Conservation (phyloP, 1,140 invertebrate species). For the Trichonephila clavata region DNA sequence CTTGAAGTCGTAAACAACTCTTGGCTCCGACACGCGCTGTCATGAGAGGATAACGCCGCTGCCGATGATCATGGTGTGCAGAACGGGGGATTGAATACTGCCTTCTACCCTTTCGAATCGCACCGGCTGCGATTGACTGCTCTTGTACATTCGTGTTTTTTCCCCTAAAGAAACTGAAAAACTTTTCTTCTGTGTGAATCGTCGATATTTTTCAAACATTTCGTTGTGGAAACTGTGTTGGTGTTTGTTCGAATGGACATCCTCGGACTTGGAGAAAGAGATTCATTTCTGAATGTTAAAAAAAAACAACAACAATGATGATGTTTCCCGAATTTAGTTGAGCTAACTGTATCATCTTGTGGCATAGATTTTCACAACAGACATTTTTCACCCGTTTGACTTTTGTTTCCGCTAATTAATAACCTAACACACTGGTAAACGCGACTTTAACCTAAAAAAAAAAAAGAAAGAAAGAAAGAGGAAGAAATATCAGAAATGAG, state of each 20-base stretch:
- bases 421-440: neutral
- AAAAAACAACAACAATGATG: too few species aligned
- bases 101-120: too few species aligned
- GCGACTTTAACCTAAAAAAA: neutral
- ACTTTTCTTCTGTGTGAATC: neutral
- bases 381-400: neutral
- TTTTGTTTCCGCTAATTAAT: neutral
- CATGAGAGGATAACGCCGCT: neutral
- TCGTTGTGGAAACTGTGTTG: neutral
- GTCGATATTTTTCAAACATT: neutral
- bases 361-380: too few species aligned
- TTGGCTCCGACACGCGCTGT: neutral
- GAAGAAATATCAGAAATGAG: conserved; percentile 85
- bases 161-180: too few species aligned
- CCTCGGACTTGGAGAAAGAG: neutral
- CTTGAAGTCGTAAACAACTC: conserved; percentile 31
- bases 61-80: neutral
- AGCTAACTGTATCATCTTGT: neutral
- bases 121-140: neutral
- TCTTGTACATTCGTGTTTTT: neutral
- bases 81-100: neutral
- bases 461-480: neutral
- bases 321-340: neutral
- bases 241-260: neutral
- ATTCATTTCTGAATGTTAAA: neutral